Evolutionary conservation across 2,113 vertebrate species (phyloP).

Genomic region (Lucifuga dentata): DNA sequence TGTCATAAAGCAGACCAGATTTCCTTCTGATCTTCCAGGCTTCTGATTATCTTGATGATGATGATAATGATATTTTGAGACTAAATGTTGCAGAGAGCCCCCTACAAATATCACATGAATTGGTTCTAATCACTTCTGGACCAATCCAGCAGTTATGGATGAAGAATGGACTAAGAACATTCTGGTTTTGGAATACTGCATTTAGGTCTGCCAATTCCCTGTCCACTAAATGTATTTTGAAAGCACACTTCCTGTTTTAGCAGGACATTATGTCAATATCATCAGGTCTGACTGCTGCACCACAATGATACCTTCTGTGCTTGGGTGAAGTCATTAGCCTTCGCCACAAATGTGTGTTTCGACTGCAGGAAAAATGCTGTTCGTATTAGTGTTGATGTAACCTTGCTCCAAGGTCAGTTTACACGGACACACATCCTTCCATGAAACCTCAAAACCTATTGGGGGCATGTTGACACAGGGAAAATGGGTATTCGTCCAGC

Average conservation of each 20-base stretch:
- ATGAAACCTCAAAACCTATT: constrained; percentile 47
- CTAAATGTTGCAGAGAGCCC: not conserved
- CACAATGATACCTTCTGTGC: constrained; percentile 67
- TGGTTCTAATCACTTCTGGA: not conserved
- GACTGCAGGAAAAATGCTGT: constrained; percentile 31
- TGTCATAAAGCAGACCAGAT: too few relatives aligned
- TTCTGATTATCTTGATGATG: too few relatives aligned
- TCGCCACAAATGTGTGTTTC: constrained; percentile 43
- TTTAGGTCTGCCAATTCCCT: constrained; percentile 45
- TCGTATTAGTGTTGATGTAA: constrained; percentile 66
- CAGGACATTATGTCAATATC: constrained; percentile 62
- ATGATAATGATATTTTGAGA: not conserved
- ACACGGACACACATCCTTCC: constrained; percentile 32
- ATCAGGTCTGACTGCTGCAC: constrained; percentile 45
- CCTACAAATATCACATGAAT: not conserved
- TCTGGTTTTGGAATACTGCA: constrained; percentile 45
- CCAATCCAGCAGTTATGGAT: too few relatives aligned
- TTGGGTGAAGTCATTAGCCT: constrained; percentile 56
- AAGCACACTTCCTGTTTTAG: constrained; percentile 58
- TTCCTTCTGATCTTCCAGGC: too few relatives aligned
- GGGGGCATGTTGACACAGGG: constrained; percentile 54
- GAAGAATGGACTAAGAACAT: too few relatives aligned
- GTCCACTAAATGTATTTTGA: constrained; percentile 46
- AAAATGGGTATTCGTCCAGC: constrained; percentile 53
- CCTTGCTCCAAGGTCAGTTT: constrained; percentile 63